A percentile compares a stretch with the other conserved stretches of the same genome.
phyloP scores from a whole-genome alignment of 1,140 invertebrate genomes.

The Drosophila ananassae region DNA sequence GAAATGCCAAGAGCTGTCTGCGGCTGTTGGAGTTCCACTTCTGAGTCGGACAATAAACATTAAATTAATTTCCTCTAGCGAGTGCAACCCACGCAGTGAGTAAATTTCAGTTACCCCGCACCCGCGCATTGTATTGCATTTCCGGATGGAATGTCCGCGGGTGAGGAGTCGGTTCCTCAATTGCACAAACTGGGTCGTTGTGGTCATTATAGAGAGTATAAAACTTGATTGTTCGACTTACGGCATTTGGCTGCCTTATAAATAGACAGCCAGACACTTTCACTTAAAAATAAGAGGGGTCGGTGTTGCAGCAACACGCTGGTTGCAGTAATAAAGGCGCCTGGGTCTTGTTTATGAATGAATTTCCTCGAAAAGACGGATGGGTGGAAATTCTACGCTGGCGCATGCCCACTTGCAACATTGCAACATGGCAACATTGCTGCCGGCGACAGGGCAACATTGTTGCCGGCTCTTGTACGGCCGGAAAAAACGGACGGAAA shows the following conservation, averaged over 20 bases:
- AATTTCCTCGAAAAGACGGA: slow-evolving; percentile 1
- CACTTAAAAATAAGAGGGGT: slow-evolving; percentile 9
- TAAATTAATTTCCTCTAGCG: slow-evolving; percentile 38
- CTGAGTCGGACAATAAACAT: slow-evolving; percentile 32
- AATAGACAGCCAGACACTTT: slow-evolving; percentile 23
- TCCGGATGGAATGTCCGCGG: slow-evolving; percentile 31
- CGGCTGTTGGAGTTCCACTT: not conserved
- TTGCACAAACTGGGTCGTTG: slow-evolving; percentile 44
- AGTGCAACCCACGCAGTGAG: slow-evolving; percentile 22
- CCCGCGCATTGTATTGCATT: slow-evolving; percentile 17
- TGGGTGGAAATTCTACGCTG: slow-evolving; percentile 16
- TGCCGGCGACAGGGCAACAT: slow-evolving; percentile 11
- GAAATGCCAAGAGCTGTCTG: not conserved
- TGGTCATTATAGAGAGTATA: slow-evolving; percentile 46
- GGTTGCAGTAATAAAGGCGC: slow-evolving; percentile 32
- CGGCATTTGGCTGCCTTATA: slow-evolving; percentile 43
- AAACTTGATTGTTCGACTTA: slow-evolving; percentile 46
- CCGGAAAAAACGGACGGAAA: slow-evolving; percentile 41
- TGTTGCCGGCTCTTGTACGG: slow-evolving; percentile 8
- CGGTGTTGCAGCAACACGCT: slow-evolving; percentile 41
- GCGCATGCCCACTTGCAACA: slow-evolving; percentile 26
- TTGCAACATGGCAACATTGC: slow-evolving; percentile 8
- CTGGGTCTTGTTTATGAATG: slow-evolving; percentile 36
- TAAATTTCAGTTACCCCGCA: slow-evolving; percentile 24
- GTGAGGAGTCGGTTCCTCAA: slow-evolving; percentile 16